These are phyloP conservation scores for Drosophila prolongata DNA, from an alignment of 2,888 invertebrate genomes.

Conservation along the genomic window DNA sequence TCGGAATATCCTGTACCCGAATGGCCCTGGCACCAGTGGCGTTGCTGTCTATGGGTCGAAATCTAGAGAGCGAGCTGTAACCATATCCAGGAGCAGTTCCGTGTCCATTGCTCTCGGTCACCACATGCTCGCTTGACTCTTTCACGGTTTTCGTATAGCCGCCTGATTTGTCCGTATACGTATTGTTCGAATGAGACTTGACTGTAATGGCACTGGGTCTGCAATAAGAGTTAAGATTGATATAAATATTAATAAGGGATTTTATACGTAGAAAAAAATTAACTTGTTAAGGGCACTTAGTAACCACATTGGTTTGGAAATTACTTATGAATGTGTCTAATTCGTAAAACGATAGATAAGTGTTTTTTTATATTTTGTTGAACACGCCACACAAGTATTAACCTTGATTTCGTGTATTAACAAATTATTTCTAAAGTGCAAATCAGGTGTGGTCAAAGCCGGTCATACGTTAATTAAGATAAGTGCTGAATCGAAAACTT, in stretches of 20 bases:
- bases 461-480: too few relatives aligned
- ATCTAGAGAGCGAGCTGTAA: constrained; percentile 81
- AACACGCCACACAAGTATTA: too few relatives aligned
- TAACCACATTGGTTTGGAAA: too few relatives aligned
- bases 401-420: too few relatives aligned
- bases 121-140: constrained; percentile 83
- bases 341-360: too few relatives aligned
- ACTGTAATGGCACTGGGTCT: constrained; percentile 84
- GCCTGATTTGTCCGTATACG: constrained; percentile 81
- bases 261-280: background rate
- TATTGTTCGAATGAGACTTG: constrained; percentile 83
- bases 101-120: constrained; percentile 81
- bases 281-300: too few relatives aligned
- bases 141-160: constrained; percentile 84
- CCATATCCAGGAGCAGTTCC: constrained; percentile 64
- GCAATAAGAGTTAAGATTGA: background rate
- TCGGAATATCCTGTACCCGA: constrained; percentile 93
- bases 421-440: too few relatives aligned
- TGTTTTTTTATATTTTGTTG: too few relatives aligned
- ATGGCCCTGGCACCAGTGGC: constrained; percentile 92
- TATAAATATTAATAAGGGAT: background rate
- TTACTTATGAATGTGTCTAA: too few relatives aligned
- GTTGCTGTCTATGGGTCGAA: constrained; percentile 86
- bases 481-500: background rate
- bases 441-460: too few relatives aligned